A percentile compares a stretch with the other conserved stretches of the same genome.
phyloP scores from a whole-genome alignment of 2,888 invertebrate genomes.

The Dryobotodes eremita region DNA sequence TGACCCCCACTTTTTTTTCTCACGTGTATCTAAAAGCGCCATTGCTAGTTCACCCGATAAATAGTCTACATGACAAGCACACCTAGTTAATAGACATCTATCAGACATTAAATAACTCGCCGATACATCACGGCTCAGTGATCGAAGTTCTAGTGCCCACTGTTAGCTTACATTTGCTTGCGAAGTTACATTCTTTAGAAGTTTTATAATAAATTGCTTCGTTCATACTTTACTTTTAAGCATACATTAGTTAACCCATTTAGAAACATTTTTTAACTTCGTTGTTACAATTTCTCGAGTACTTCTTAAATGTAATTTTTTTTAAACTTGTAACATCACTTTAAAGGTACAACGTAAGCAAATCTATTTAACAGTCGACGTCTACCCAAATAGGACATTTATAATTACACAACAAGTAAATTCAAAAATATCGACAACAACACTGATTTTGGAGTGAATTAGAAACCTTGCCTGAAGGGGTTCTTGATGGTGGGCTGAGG shows the following conservation, averaged over 20 bases:
- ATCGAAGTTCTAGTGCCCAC: slow-evolving; percentile 81
- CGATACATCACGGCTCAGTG: slow-evolving; percentile 86
- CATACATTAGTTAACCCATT: neutral
- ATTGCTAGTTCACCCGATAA: slow-evolving; percentile 61
- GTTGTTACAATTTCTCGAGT: neutral
- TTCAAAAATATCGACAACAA: slow-evolving; percentile 88
- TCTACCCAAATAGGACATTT: slow-evolving; percentile 87
- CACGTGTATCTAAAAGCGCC: slow-evolving; percentile 36
- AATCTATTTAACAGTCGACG: slow-evolving; percentile 44
- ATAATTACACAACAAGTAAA: slow-evolving; percentile 90
- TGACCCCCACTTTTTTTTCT: neutral
- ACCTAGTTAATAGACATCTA: slow-evolving; percentile 82
- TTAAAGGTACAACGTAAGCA: slow-evolving; percentile 33
- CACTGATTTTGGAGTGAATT: slow-evolving; percentile 82
- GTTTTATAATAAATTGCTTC: neutral
- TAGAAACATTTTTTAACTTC: neutral
- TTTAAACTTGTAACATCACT: slow-evolving; percentile 1
- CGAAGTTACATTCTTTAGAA: slow-evolving; percentile 13
- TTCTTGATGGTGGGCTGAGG: slow-evolving; percentile 91
- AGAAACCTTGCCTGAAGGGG: slow-evolving; percentile 96
- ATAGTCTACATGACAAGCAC: slow-evolving; percentile 82
- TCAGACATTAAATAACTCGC: slow-evolving; percentile 81
- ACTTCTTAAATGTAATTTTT: neutral
- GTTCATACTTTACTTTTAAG: neutral
- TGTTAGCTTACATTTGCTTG: slow-evolving; percentile 43